phyloP scores from a whole-genome alignment of 2,797 vertebrate genomes.

The Bradypus variegatus region DNA sequence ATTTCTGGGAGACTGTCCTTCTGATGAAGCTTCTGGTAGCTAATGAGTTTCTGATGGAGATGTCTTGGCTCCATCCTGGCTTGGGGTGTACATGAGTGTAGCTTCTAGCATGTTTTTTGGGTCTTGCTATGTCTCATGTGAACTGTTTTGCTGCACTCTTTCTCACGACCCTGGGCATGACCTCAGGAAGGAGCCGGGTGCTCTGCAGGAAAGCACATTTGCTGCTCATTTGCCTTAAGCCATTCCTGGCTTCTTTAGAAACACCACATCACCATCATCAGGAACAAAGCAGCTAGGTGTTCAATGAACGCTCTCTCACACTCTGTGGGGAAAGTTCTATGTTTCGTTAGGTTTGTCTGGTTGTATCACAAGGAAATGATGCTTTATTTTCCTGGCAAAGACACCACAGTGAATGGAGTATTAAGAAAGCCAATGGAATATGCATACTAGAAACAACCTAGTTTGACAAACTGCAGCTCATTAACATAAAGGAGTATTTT shows the following conservation, averaged over 20 bases:
- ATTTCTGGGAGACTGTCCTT: not conserved
- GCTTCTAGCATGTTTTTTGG: not conserved
- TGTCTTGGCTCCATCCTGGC: not conserved
- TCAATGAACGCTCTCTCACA: not conserved
- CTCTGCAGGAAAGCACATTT: not conserved
- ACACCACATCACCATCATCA: not conserved
- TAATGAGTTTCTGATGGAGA: not conserved
- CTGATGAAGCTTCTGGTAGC: not conserved
- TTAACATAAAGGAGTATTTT: not conserved
- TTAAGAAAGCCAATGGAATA: not conserved
- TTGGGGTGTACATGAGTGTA: not conserved
- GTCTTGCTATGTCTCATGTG: not conserved
- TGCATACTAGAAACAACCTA: too few relatives aligned
- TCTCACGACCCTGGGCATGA: not conserved
- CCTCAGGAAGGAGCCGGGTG: not conserved
- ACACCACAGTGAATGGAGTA: not conserved
- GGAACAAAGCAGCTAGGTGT: not conserved
- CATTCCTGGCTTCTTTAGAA: not conserved
- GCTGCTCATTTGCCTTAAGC: not conserved
- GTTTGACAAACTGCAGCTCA: not conserved
- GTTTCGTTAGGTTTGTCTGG: not conserved
- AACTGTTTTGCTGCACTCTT: not conserved
- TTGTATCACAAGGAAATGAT: not conserved
- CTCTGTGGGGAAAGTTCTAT: not conserved
- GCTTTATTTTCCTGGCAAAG: not conserved